These are phyloP conservation scores for Synchiropus splendidus DNA, from an alignment of 2,113 vertebrate species.

Conservation along the genomic window DNA sequence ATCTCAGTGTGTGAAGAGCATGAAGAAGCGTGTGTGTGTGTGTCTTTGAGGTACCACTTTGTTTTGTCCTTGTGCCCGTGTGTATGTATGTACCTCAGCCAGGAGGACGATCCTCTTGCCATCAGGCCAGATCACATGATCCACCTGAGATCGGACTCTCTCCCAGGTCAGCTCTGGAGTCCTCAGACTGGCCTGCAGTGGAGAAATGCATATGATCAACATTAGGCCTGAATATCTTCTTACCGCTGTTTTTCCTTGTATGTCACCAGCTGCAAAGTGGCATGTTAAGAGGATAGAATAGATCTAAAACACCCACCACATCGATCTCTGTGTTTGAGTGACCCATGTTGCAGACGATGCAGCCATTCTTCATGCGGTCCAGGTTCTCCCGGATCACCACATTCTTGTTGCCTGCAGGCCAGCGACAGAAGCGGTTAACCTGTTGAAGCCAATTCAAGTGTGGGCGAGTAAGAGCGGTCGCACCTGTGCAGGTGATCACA, in stretches of 20 bases:
- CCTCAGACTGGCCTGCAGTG: constrained; percentile 82
- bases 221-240: too few species aligned
- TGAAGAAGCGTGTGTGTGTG: not conserved
- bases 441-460: not conserved
- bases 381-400: constrained; percentile 92
- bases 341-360: constrained; percentile 98
- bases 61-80: not conserved
- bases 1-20: constrained; percentile 4
- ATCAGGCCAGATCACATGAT: constrained; percentile 97
- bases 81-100: constrained; percentile 77
- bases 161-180: constrained; percentile 97
- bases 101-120: constrained; percentile 94
- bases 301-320: constrained; percentile 79
- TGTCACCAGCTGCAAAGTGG: too few species aligned
- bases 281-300: too few species aligned
- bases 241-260: too few species aligned
- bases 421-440: not conserved
- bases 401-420: constrained; percentile 86
- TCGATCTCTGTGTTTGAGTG: constrained; percentile 99
- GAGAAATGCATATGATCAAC: too few species aligned
- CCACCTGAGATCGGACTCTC: constrained; percentile 93
- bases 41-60: too few species aligned
- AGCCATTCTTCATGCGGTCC: constrained; percentile 96
- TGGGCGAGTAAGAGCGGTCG: not conserved
- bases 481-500: constrained; percentile 97